Conservation (phyloP, 2,888 invertebrate genomes). For the Resseliella maxima region DNA sequence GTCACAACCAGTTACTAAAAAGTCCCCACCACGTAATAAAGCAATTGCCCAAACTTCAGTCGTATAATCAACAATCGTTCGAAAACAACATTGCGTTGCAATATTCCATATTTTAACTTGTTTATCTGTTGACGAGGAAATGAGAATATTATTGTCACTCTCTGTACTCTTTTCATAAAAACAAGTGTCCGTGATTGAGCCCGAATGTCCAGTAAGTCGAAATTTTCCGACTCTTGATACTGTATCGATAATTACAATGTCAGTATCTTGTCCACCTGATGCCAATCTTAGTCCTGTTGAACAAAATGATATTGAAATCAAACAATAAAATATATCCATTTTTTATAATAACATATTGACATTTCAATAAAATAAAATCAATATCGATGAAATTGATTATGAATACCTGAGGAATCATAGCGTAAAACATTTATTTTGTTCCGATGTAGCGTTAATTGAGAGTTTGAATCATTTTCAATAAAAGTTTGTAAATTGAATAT, state of each 20-base stretch:
- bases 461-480: conserved; percentile 72
- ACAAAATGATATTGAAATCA: neutral
- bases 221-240: conserved; percentile 91
- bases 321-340: neutral
- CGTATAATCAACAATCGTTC: conserved; percentile 89
- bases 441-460: conserved; percentile 83
- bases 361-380: too few species aligned
- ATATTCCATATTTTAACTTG: conserved; percentile 98
- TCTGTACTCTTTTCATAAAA: conserved; percentile 78
- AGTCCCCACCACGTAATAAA: conserved; percentile 80
- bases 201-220: conserved; percentile 92
- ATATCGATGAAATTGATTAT: too few species aligned
- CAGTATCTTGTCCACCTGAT: conserved; percentile 90
- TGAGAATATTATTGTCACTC: conserved; percentile 69
- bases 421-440: conserved; percentile 84
- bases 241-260: conserved; percentile 94
- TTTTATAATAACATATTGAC: neutral
- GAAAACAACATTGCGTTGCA: conserved; percentile 94
- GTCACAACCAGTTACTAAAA: conserved; percentile 88
- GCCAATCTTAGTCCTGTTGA: neutral
- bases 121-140: conserved; percentile 92
- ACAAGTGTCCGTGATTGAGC: conserved; percentile 82
- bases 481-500: conserved; percentile 77
- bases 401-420: conserved; percentile 75
- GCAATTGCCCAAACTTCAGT: conserved; percentile 90